Percentiles rank a stretch among this genome's conserved stretches.
phyloP scores from a whole-genome alignment of 1,140 invertebrate genomes.

The Diabrotica virgifera region DNA sequence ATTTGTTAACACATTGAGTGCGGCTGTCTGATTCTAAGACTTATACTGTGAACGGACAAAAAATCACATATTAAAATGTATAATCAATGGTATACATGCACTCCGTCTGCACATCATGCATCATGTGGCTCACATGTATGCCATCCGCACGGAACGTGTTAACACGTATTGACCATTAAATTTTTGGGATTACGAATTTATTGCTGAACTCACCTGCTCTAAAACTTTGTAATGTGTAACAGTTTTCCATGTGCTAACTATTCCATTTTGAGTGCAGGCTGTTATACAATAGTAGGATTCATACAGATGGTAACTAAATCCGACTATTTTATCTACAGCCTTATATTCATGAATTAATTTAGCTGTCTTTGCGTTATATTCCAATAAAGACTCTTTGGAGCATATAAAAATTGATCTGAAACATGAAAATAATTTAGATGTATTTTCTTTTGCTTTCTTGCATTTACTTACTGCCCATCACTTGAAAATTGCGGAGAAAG shows the following conservation, averaged over 20 bases:
- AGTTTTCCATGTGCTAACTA: slow-evolving; percentile 56
- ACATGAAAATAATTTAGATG: slow-evolving; percentile 29
- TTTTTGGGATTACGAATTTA: slow-evolving; percentile 27
- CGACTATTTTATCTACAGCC: slow-evolving; percentile 51
- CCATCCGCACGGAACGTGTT: too few relatives aligned
- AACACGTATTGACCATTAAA: neutral
- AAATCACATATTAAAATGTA: too few relatives aligned
- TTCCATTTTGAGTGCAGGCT: slow-evolving; percentile 55
- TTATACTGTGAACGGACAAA: too few relatives aligned
- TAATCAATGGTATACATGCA: too few relatives aligned
- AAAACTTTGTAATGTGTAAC: slow-evolving; percentile 51
- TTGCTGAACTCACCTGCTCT: slow-evolving; percentile 47
- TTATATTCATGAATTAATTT: slow-evolving; percentile 55
- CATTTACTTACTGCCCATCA: slow-evolving; percentile 59
- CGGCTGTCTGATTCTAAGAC: too few relatives aligned
- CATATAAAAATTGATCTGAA: slow-evolving; percentile 57
- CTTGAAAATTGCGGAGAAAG: slow-evolving; percentile 60
- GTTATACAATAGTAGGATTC: slow-evolving; percentile 51
- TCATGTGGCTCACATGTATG: too few relatives aligned
- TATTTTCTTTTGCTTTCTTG: slow-evolving; percentile 21
- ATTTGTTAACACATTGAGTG: too few relatives aligned
- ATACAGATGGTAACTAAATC: slow-evolving; percentile 49
- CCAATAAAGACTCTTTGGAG: slow-evolving; percentile 54
- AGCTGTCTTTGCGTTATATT: slow-evolving; percentile 58
- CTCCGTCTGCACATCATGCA: too few relatives aligned